These are phyloP conservation scores for Xiphorhynchus elegans DNA, from an alignment of 2,113 vertebrate species.

Conservation along the genomic window DNA sequence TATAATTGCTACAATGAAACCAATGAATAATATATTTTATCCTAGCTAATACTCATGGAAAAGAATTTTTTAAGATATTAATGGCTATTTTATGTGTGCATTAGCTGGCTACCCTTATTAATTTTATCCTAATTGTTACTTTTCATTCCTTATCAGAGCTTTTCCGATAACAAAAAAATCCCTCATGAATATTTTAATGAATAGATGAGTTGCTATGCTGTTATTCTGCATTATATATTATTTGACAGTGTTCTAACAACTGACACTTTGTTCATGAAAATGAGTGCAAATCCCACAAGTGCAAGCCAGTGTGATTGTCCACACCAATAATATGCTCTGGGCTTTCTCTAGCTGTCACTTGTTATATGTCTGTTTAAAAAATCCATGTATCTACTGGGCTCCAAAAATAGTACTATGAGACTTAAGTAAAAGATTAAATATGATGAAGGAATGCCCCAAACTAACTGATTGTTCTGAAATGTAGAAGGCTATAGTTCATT, in stretches of 20 bases:
- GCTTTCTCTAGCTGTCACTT: not conserved
- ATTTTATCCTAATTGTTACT: not conserved
- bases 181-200: conserved; percentile 15
- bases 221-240: not conserved
- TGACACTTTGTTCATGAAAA: not conserved
- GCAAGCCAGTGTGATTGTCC: not conserved
- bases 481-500: not conserved
- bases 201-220: not conserved
- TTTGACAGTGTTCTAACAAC: not conserved
- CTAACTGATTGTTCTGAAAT: not conserved
- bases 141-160: not conserved
- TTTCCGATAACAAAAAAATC: not conserved
- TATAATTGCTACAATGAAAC: not conserved
- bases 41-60: not conserved
- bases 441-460: not conserved
- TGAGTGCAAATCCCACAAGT: not conserved
- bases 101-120: not conserved
- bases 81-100: not conserved
- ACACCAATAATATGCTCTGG: not conserved
- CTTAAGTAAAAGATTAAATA: not conserved
- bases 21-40: not conserved
- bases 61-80: not conserved
- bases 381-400: not conserved
- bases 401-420: not conserved
- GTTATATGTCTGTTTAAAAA: not conserved